These are phyloP conservation scores for Noctua pronuba DNA, from an alignment of 2,888 invertebrate genomes.

Conservation along the genomic window DNA sequence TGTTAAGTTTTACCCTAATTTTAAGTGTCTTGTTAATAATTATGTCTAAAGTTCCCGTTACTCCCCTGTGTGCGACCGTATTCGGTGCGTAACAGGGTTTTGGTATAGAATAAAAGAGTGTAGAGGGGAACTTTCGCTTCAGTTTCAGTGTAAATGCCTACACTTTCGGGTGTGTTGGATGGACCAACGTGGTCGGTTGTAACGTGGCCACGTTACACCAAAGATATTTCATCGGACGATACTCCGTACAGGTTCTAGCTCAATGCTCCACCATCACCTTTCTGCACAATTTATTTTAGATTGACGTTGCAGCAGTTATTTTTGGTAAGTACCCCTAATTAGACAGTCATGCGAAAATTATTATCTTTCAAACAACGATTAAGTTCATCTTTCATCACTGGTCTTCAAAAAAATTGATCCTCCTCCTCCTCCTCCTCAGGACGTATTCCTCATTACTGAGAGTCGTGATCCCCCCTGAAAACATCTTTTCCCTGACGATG, in stretches of 20 bases:
- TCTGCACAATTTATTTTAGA: background rate
- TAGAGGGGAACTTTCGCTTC: slow-evolving; percentile 4
- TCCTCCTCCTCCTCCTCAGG: too few relatives aligned
- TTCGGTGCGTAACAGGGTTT: slow-evolving; percentile 50
- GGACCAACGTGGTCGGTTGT: background rate
- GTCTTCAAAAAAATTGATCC: too few relatives aligned
- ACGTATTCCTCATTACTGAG: too few relatives aligned
- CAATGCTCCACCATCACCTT: background rate
- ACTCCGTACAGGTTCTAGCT: background rate
- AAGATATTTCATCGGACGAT: background rate
- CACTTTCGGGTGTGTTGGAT: background rate
- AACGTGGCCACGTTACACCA: background rate
- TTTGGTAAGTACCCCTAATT: too few relatives aligned
- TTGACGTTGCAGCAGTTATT: background rate
- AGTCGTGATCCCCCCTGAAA: too few relatives aligned
- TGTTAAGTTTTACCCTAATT: slow-evolving; percentile 70
- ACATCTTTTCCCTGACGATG: too few relatives aligned
- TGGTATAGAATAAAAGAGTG: slow-evolving; percentile 1
- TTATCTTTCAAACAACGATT: background rate
- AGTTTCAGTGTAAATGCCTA: background rate
- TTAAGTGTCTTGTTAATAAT: slow-evolving; percentile 76
- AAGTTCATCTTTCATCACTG: background rate
- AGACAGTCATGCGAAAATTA: background rate
- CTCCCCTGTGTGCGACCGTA: slow-evolving; percentile 59
- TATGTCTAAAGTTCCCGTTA: slow-evolving; percentile 65